phyloP scores from a whole-genome alignment of 2,888 invertebrate genomes.

The Deroplatys truncata region DNA sequence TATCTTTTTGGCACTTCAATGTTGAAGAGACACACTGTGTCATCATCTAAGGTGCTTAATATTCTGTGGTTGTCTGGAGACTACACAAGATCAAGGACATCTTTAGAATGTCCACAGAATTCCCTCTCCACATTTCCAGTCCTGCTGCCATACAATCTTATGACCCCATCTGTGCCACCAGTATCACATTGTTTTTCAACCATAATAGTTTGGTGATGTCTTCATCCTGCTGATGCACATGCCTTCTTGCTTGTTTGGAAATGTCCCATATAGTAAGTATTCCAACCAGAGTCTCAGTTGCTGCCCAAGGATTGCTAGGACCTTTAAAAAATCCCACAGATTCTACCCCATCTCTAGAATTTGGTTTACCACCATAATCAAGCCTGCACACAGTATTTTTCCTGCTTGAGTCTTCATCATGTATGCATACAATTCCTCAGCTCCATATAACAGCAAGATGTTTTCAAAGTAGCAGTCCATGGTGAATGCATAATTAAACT shows the following conservation, averaged over 20 bases:
- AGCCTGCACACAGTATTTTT: too few species aligned
- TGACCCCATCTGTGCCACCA: conserved; percentile 74
- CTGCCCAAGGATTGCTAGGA: background rate
- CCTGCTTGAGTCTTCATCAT: too few species aligned
- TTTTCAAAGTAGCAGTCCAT: too few species aligned
- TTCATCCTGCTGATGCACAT: background rate
- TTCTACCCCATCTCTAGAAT: background rate
- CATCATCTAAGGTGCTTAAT: too few species aligned
- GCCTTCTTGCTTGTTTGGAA: background rate
- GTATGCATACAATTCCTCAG: too few species aligned
- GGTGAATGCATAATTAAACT: too few species aligned
- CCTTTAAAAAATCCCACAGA: background rate
- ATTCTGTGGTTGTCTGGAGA: too few species aligned
- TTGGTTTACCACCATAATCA: too few species aligned
- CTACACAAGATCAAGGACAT: conserved; percentile 69
- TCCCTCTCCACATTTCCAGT: conserved; percentile 58
- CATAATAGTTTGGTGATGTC: conserved; percentile 53
- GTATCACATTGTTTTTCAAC: conserved; percentile 47
- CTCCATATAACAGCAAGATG: too few species aligned
- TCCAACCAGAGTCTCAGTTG: background rate
- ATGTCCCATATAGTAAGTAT: background rate
- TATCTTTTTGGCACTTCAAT: too few species aligned
- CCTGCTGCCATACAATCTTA: conserved; percentile 73
- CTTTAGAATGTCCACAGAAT: conserved; percentile 68
- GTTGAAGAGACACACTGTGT: too few species aligned